Percentiles rank a stretch among this genome's conserved stretches.
Evolutionary conservation across 2,113 vertebrate genomes (phyloP).

Genomic region (Triplophysa rosa): DNA sequence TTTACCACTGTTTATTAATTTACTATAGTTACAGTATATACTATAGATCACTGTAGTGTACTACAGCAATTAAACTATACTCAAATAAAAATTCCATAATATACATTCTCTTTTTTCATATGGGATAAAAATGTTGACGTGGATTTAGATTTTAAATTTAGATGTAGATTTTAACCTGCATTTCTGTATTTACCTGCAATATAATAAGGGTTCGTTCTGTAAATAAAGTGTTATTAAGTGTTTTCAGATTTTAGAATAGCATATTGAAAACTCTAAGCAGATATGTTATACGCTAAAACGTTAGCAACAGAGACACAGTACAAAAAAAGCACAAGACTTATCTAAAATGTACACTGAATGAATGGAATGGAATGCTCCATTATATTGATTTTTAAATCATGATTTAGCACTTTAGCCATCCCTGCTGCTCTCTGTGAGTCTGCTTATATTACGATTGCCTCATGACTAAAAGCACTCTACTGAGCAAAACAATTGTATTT

Average conservation of each 20-base stretch:
- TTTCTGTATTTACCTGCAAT: neutral
- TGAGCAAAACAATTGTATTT: conserved; percentile 10
- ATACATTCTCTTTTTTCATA: no score
- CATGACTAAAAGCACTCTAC: conserved; percentile 1
- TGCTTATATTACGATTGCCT: neutral
- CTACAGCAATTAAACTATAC: no score
- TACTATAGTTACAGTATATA: no score
- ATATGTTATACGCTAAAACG: neutral
- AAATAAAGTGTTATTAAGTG: no score
- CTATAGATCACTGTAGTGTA: no score
- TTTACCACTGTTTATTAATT: no score
- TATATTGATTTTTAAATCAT: conserved; percentile 1
- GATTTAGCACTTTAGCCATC: neutral
- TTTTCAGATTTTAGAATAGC: neutral
- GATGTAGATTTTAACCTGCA: neutral
- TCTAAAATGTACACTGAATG: neutral
- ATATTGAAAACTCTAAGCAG: neutral
- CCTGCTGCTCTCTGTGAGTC: neutral
- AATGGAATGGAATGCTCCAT: neutral
- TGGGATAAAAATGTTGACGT: neutral
- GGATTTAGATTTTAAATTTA: neutral
- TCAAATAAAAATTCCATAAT: no score
- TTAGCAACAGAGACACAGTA: neutral
- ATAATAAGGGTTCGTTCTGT: no score
- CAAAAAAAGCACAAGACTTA: neutral